Base-by-base conservation (phyloP, 2,888 invertebrate genomes). In the Nomada fucata region DNA sequence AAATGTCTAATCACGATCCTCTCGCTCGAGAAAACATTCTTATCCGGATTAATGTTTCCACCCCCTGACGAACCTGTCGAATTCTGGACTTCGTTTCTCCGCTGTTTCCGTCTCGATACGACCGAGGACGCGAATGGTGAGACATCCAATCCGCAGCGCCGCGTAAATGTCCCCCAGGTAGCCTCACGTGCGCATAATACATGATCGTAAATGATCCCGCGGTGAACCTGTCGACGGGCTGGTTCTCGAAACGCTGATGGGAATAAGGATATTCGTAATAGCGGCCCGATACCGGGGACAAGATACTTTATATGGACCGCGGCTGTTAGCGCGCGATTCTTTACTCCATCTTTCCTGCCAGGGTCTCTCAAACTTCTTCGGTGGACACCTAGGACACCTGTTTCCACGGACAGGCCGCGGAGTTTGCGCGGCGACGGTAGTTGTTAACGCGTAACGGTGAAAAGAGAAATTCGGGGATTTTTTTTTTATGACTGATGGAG, bases 161-260 rank as follows among this genome's bases (percentile, higher is more conserved):
- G 69, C 57, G 79, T 69, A 79, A 79, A 79, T 65, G 79, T 82
- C 72, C 76, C 72, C 75, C 72, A 61, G 72, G 72, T 65, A 63
- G 85, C 52, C 72, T 85, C 74, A 81, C 81, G 70, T 76, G 76
- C 76, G 71, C 71, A 72, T 82, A 82, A 82, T 82, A 77, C 82
- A 75, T 67, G 82, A 82, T 79, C 74, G 85, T 71, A 82, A 85
- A 79, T 57, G 76, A 68, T 82, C 79, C 76, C 79, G 82, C 76
- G 82, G 82, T 82, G 76, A 85, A 85, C 76, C 79, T 85, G 85
- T 84, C 85, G 85, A 82, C 85, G 60, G 79, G 75, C 77, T 85
- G 80, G 74, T 78, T 84, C 76, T 72, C 82, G 76, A 85, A 76
- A 72, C 68, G 82, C 76, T 59, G 72, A 76, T 76, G 68, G 59